phyloP scores from a whole-genome alignment of 23 tunicate species.

The Aplidium turbinatum region DNA sequence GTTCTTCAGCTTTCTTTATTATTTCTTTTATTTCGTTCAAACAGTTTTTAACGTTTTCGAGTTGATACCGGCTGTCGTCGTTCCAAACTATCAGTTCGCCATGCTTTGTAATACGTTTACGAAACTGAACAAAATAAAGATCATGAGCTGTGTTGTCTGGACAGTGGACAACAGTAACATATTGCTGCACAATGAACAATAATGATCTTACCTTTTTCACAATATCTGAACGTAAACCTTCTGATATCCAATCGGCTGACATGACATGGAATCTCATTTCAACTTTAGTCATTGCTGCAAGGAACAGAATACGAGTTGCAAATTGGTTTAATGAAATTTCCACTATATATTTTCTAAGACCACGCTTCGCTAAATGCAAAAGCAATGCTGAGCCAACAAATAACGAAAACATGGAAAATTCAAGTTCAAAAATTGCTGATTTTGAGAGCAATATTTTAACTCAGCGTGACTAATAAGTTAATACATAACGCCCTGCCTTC shows the following conservation, averaged over 20 bases:
- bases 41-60: constrained; percentile 61
- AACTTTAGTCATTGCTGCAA: constrained; percentile 59
- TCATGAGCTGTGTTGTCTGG: background rate
- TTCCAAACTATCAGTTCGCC: constrained; percentile 71
- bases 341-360: background rate
- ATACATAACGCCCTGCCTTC: no score
- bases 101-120: constrained; percentile 38
- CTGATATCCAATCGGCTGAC: constrained; percentile 86
- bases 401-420: background rate
- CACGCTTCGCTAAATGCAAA: background rate
- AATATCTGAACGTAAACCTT: constrained; percentile 35
- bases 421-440: no score
- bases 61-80: constrained; percentile 77
- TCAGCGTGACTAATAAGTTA: no score
- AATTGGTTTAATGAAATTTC: background rate
- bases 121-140: constrained; percentile 56
- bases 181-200: background rate
- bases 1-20: constrained; percentile 50
- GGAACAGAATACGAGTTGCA: background rate
- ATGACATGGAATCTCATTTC: constrained; percentile 71
- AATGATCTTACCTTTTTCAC: constrained; percentile 44
- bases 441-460: no score
- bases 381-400: background rate
- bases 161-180: background rate
- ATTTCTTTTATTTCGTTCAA: constrained; percentile 44